A percentile compares a stretch with the other conserved stretches of the same genome.
Evolutionary conservation across 1,140 invertebrate species (phyloP).

Genomic region (Hesperophylax magnus): DNA sequence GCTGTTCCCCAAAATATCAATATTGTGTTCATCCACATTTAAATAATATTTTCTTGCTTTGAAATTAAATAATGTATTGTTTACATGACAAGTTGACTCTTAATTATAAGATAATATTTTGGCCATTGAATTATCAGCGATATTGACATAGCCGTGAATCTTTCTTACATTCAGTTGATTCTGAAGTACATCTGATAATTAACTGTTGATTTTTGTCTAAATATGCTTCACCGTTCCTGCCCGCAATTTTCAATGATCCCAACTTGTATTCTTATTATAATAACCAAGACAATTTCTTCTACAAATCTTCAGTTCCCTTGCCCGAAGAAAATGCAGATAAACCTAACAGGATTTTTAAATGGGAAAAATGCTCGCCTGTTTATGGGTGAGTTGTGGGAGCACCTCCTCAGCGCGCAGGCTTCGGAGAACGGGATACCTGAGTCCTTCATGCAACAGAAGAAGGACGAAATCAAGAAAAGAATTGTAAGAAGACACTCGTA

Average conservation of each 20-base stretch:
- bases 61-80: too few relatives aligned
- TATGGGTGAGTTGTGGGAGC: slow-evolving; percentile 97
- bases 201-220: too few relatives aligned
- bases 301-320: slow-evolving; percentile 82
- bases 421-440: slow-evolving; percentile 95
- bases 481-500: slow-evolving; percentile 59
- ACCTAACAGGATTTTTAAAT: slow-evolving; percentile 98
- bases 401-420: slow-evolving; percentile 95
- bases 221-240: background rate
- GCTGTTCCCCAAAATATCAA: too few relatives aligned
- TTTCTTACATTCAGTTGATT: too few relatives aligned
- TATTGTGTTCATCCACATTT: too few relatives aligned
- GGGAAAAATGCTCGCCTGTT: slow-evolving; percentile 98
- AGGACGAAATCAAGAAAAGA: slow-evolving; percentile 93
- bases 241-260: slow-evolving; percentile 3
- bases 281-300: slow-evolving; percentile 30
- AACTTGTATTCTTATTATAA: slow-evolving; percentile 34
- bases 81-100: background rate
- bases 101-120: slow-evolving; percentile 16
- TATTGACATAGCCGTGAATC: too few relatives aligned
- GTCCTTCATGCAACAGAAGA: slow-evolving; percentile 94
- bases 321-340: slow-evolving; percentile 99
- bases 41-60: too few relatives aligned
- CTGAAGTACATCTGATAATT: too few relatives aligned
- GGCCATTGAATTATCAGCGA: too few relatives aligned